Percentiles rank a stretch among this genome's conserved stretches.
Conservation (phyloP, 2,888 invertebrate species). For the Conus canariensis region DNA sequence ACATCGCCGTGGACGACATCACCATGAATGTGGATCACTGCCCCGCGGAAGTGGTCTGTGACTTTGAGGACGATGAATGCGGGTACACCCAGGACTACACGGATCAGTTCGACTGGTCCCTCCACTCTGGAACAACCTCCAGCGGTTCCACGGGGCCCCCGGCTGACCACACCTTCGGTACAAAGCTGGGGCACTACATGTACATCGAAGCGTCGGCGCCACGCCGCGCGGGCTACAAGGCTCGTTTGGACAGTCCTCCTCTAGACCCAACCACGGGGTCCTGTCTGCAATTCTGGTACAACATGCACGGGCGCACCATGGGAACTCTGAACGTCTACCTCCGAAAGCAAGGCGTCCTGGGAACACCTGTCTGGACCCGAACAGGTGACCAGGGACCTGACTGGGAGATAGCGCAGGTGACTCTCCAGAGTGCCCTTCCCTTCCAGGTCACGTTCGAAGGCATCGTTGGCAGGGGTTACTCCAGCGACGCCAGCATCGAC, state of each 20-base stretch:
- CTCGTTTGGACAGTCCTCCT: conserved; percentile 65
- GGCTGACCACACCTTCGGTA: conserved; percentile 73
- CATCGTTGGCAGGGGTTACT: conserved; percentile 62
- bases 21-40: conserved; percentile 60
- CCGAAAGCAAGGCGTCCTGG: conserved; percentile 39
- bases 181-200: conserved; percentile 66
- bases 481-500: conserved; percentile 75
- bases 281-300: conserved; percentile 75
- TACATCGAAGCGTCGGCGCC: conserved; percentile 70
- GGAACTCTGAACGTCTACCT: conserved; percentile 56
- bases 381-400: conserved; percentile 68
- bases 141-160: conserved; percentile 62
- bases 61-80: conserved; percentile 72
- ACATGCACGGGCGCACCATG: conserved; percentile 69
- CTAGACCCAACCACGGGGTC: conserved; percentile 59
- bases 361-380: conserved; percentile 61
- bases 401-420: conserved; percentile 69
- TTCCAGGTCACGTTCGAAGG: conserved; percentile 70
- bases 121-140: conserved; percentile 65
- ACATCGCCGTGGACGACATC: conserved; percentile 76
- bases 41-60: conserved; percentile 65
- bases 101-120: conserved; percentile 70
- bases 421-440: conserved; percentile 55
- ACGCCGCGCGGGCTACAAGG: conserved; percentile 62
- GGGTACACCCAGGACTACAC: conserved; percentile 68